These are phyloP conservation scores for Mola mola DNA, from an alignment of 2,113 vertebrate species.

Conservation along the genomic window DNA sequence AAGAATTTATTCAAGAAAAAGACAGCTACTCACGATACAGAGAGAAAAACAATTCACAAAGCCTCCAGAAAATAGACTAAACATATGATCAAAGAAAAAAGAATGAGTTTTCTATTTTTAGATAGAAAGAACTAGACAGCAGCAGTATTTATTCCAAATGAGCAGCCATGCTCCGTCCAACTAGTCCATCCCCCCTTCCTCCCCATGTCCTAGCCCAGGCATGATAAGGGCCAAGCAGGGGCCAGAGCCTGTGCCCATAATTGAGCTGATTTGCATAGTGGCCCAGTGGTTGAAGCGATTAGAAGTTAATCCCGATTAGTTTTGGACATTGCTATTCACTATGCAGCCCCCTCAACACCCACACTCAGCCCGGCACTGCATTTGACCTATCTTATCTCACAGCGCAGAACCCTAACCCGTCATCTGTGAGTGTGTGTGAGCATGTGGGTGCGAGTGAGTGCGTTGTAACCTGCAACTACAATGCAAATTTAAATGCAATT, in stretches of 20 bases:
- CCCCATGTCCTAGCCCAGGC: conserved; percentile 39
- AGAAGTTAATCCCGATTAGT: conserved; percentile 82
- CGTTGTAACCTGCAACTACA: conserved; percentile 35
- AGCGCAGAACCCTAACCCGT: conserved; percentile 67
- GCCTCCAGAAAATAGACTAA: neutral
- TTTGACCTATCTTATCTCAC: conserved; percentile 78
- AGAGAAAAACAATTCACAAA: neutral
- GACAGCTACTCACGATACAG: neutral
- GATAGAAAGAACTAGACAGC: conserved; percentile 9
- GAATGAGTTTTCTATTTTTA: conserved; percentile 10
- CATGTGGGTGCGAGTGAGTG: neutral
- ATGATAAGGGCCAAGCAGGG: conserved; percentile 75
- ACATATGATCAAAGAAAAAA: neutral
- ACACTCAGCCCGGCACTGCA: conserved; percentile 56
- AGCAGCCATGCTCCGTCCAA: conserved; percentile 14
- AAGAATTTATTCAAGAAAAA: neutral
- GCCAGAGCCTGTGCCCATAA: conserved; percentile 64
- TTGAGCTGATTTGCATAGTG: conserved; percentile 75
- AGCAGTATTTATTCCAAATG: conserved; percentile 29
- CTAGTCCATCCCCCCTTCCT: conserved; percentile 18
- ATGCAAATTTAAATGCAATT: conserved; percentile 61
- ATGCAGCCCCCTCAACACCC: conserved; percentile 59
- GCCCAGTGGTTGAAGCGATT: conserved; percentile 74
- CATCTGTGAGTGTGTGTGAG: conserved; percentile 39
- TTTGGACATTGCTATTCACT: conserved; percentile 76